Evolutionary conservation across 2,113 vertebrate species (phyloP).

Genomic region (Hydrochoerus hydrochaeris): DNA sequence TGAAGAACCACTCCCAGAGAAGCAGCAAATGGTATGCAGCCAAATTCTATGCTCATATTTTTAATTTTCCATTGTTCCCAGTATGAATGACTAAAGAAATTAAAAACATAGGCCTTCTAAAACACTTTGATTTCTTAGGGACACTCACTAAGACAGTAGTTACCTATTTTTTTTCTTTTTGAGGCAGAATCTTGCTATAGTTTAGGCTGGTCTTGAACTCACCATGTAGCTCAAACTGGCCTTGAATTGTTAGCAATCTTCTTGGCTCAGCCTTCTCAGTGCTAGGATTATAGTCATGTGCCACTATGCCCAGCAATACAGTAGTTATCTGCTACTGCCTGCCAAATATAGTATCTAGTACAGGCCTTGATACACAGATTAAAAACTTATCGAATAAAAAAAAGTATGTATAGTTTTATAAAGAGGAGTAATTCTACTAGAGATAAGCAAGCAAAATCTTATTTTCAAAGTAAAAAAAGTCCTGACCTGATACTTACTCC

Average conservation of each 20-base stretch:
- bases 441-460: background rate
- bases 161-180: background rate
- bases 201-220: background rate
- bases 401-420: background rate
- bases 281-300: background rate
- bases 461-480: slow-evolving; percentile 29
- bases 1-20: background rate
- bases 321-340: background rate
- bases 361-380: background rate
- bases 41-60: background rate
- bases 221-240: background rate
- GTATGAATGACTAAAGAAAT: slow-evolving; percentile 18
- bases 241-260: background rate
- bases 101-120: background rate
- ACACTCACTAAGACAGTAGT: background rate
- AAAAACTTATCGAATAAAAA: background rate
- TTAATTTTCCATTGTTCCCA: background rate
- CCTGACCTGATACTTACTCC: background rate
- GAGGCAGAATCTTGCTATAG: background rate
- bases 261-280: background rate
- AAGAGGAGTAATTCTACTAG: background rate
- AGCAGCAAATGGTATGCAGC: background rate
- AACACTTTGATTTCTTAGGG: slow-evolving; percentile 15
- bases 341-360: background rate
- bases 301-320: background rate